These are phyloP conservation scores for Noctua janthe DNA, from an alignment of 2,888 invertebrate species.

Conservation along the genomic window DNA sequence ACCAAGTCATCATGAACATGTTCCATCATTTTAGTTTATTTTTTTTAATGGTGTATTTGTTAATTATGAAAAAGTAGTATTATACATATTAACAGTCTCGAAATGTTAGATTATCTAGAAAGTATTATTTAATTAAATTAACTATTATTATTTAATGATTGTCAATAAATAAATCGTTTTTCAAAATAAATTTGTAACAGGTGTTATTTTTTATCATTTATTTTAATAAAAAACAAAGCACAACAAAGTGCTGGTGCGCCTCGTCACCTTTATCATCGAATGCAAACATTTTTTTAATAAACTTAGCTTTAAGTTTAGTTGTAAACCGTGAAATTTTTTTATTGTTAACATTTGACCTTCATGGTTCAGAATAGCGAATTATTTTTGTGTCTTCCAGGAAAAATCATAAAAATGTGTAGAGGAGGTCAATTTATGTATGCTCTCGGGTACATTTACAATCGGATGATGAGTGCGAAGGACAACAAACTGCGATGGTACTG, in stretches of 20 bases:
- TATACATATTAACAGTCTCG: too few species aligned
- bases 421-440: constrained; percentile 13
- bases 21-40: background rate
- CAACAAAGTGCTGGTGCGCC: background rate
- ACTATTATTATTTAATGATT: constrained; percentile 25
- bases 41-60: background rate
- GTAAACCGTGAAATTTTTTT: too few species aligned
- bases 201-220: background rate
- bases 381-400: constrained; percentile 29
- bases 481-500: constrained; percentile 66
- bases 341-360: background rate
- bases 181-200: too few species aligned
- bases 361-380: background rate
- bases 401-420: constrained; percentile 32
- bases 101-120: constrained; percentile 25
- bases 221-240: background rate
- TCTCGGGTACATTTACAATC: constrained; percentile 50
- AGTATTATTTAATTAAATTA: constrained; percentile 48
- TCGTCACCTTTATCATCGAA: background rate
- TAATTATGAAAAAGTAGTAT: constrained; percentile 25
- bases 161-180: constrained; percentile 18
- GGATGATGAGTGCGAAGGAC: constrained; percentile 24
- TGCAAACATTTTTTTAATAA: background rate
- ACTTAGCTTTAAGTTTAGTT: too few species aligned
- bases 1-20: too few species aligned